Conservation (phyloP, 2,888 invertebrate genomes). For the Macaria notata region DNA sequence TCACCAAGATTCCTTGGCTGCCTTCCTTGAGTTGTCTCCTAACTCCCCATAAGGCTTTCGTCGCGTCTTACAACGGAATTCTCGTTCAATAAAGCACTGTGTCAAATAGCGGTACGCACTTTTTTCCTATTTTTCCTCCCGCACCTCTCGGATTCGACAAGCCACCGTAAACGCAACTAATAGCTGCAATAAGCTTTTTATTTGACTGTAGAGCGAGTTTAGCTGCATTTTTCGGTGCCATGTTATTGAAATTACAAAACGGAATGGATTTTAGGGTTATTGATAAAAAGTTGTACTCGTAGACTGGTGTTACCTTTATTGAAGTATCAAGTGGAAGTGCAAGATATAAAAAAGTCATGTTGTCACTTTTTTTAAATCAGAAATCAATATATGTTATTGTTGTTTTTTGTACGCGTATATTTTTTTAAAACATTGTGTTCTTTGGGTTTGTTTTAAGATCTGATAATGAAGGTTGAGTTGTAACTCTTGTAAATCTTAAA, state of each 20-base stretch:
- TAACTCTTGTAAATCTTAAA: no score
- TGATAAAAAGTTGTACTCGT: constrained; percentile 13
- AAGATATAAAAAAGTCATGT: not conserved
- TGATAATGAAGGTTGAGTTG: no score
- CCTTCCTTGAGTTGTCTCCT: constrained; percentile 10
- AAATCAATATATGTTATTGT: no score
- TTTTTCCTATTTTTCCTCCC: constrained; percentile 56
- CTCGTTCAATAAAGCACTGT: constrained; percentile 75
- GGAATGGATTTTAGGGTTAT: constrained; percentile 5
- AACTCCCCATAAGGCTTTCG: constrained; percentile 43
- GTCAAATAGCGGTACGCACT: constrained; percentile 76
- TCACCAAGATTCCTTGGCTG: constrained; percentile 23
- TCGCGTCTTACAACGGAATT: constrained; percentile 57
- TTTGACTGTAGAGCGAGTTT: constrained; percentile 22
- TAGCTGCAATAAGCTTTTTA: constrained; percentile 30
- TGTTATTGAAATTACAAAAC: constrained; percentile 24
- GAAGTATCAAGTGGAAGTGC: constrained; percentile 2
- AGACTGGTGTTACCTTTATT: constrained; percentile 7
- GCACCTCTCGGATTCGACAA: constrained; percentile 59
- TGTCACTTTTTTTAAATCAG: not conserved
- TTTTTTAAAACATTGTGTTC: no score
- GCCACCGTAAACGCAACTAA: constrained; percentile 39
- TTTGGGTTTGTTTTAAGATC: no score
- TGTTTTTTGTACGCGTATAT: no score
- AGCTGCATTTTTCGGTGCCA: constrained; percentile 17